Percentiles rank a stretch among this genome's conserved stretches.
Evolutionary conservation across 2,113 vertebrate species (phyloP).

Genomic region (Spea multiplicata): DNA sequence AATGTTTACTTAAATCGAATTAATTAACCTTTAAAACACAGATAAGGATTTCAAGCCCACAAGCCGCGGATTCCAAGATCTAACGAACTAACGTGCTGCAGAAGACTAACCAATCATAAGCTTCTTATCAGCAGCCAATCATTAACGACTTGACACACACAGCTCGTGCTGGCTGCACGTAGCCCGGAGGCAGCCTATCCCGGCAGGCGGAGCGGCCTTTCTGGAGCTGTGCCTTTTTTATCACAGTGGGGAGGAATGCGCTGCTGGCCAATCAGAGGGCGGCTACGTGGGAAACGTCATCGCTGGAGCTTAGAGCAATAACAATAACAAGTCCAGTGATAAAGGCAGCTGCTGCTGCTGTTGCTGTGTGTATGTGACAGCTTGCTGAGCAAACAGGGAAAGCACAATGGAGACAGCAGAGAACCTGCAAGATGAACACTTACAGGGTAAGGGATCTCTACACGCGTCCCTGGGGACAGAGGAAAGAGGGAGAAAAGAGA

Average conservation of each 20-base stretch:
- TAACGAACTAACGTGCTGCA: not conserved
- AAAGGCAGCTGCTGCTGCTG: constrained; percentile 29
- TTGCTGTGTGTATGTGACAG: not conserved
- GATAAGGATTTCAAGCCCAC: too few species aligned
- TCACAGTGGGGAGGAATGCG: not conserved
- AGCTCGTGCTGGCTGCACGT: not conserved
- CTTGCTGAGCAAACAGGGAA: not conserved
- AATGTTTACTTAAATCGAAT: too few species aligned
- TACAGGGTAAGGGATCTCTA: constrained; percentile 62
- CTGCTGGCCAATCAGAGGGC: not conserved
- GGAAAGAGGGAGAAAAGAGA: too few species aligned
- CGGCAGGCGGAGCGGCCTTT: not conserved
- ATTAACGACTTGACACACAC: not conserved
- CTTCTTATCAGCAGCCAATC: constrained; percentile 5
- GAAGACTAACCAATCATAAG: not conserved
- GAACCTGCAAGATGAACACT: constrained; percentile 61
- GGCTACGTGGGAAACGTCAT: constrained; percentile 33
- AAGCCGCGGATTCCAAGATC: too few species aligned
- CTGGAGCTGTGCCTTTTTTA: not conserved
- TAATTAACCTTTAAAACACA: too few species aligned
- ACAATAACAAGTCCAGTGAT: constrained; percentile 45
- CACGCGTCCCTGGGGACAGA: too few species aligned
- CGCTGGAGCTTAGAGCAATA: constrained; percentile 22
- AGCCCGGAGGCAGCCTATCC: not conserved
- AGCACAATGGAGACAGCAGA: constrained; percentile 52